A percentile compares a stretch with the other conserved stretches of the same genome.
Evolutionary conservation across 2,888 invertebrate genomes (phyloP).

Genomic region (Calliopum simillimum): DNA sequence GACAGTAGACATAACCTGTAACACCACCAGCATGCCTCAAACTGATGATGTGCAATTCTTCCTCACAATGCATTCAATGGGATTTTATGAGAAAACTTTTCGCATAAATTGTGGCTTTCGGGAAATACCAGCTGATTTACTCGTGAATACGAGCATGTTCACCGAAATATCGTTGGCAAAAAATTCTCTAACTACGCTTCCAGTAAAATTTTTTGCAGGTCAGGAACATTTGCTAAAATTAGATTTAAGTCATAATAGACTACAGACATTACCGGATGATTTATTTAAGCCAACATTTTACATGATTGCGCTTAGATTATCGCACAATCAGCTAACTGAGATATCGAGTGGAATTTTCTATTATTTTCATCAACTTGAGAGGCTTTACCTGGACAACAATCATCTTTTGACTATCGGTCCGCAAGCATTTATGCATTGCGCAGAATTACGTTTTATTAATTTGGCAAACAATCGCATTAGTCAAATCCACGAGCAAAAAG

Average conservation of each 20-base stretch:
- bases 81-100: too few species aligned
- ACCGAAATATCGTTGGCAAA: conserved; percentile 73
- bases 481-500: too few species aligned
- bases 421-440: conserved; percentile 70
- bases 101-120: conserved; percentile 72
- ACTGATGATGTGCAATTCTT: conserved; percentile 72
- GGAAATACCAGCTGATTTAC: conserved; percentile 73
- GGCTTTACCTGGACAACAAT: conserved; percentile 70
- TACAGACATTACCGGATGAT: conserved; percentile 72
- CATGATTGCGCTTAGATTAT: conserved; percentile 73
- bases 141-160: conserved; percentile 72
- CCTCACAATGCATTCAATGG: too few species aligned
- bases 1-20: too few species aligned
- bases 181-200: conserved; percentile 72
- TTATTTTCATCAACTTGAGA: conserved; percentile 65
- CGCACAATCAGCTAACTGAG: conserved; percentile 73
- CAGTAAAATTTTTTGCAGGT: conserved; percentile 73
- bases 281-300: conserved; percentile 72
- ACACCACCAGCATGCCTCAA: too few species aligned
- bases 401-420: conserved; percentile 64
- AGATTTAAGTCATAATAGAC: conserved; percentile 75
- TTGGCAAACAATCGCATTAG: conserved; percentile 72
- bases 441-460: conserved; percentile 68
- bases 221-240: conserved; percentile 73
- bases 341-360: conserved; percentile 72